Conservation (phyloP, 2,113 vertebrate genomes). For the Limnothrissa miodon region DNA sequence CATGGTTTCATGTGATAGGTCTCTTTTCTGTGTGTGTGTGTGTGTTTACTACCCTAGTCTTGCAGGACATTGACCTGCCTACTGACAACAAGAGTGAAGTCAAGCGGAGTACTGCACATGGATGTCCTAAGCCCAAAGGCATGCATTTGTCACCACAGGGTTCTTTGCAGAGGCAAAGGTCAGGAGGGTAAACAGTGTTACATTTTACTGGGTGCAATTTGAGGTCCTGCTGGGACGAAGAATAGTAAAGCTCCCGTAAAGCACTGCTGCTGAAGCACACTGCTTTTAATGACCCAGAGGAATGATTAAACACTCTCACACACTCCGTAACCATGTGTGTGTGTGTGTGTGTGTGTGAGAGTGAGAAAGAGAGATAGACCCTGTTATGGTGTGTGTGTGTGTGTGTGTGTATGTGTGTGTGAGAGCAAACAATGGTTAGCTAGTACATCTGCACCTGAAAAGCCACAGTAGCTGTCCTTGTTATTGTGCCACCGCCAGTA, state of each 20-base stretch:
- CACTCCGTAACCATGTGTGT: not conserved
- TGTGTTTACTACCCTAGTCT: not conserved
- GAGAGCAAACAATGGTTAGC: not conserved
- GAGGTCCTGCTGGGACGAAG: not conserved
- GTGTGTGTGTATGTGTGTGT: conserved; percentile 14
- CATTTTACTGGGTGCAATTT: conserved; percentile 16
- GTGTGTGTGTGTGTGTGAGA: no score
- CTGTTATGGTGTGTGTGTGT: not conserved
- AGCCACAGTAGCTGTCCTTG: not conserved
- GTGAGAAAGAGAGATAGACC: no score
- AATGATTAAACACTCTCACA: conserved; percentile 8
- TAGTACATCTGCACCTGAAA: not conserved
- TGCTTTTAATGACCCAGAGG: conserved; percentile 5
- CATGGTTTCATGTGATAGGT: no score
- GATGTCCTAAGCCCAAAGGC: not conserved
- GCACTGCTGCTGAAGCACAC: not conserved
- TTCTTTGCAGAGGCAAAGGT: not conserved
- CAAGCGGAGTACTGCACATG: not conserved
- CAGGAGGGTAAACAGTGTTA: not conserved
- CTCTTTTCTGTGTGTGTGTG: not conserved
- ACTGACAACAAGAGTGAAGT: not conserved
- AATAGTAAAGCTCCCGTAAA: conserved; percentile 2
- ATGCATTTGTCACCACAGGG: not conserved
- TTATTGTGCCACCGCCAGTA: not conserved
- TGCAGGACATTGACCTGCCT: not conserved